phyloP scores from a whole-genome alignment of 2,797 vertebrate genomes.

The Schizopygopsis malacanthus region DNA sequence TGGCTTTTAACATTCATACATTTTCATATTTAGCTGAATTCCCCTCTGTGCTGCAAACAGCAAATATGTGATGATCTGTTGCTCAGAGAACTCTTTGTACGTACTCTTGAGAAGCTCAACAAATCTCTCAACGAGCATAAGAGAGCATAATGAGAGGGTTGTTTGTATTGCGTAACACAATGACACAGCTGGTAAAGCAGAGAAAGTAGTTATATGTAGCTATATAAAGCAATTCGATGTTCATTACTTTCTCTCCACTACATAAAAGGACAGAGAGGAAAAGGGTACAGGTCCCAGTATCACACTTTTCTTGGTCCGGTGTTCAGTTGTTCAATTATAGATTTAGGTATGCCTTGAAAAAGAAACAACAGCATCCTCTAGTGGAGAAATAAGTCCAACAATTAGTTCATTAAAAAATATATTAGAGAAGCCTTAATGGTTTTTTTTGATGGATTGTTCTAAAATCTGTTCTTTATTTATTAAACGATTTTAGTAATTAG shows the following conservation, averaged over 20 bases:
- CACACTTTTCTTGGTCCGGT: background rate
- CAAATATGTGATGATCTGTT: constrained; percentile 2
- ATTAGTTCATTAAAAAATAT: too few species aligned
- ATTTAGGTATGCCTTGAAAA: background rate
- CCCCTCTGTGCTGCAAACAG: background rate
- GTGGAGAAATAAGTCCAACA: constrained; percentile 13
- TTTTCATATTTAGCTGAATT: constrained; percentile 9
- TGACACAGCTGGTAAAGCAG: background rate
- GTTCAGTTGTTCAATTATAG: background rate
- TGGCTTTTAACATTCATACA: constrained; percentile 4
- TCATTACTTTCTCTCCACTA: background rate
- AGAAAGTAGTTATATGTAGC: background rate
- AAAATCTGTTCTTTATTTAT: background rate
- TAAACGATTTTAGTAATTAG: background rate
- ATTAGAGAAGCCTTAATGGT: background rate
- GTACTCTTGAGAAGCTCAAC: constrained; percentile 19
- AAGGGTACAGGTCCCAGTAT: background rate
- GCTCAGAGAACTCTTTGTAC: constrained; percentile 1
- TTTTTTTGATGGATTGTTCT: background rate
- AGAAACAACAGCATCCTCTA: constrained; percentile 26
- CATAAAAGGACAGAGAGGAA: background rate
- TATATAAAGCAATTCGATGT: constrained; percentile 18
- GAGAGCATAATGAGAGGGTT: constrained; percentile 6
- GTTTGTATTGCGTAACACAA: constrained; percentile 2
- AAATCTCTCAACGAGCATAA: constrained; percentile 10